Evolutionary conservation across 2,113 vertebrate genomes (phyloP), one percentile per base, ranked within the genome.

Genomic region (Xiphorhynchus elegans): DNA sequence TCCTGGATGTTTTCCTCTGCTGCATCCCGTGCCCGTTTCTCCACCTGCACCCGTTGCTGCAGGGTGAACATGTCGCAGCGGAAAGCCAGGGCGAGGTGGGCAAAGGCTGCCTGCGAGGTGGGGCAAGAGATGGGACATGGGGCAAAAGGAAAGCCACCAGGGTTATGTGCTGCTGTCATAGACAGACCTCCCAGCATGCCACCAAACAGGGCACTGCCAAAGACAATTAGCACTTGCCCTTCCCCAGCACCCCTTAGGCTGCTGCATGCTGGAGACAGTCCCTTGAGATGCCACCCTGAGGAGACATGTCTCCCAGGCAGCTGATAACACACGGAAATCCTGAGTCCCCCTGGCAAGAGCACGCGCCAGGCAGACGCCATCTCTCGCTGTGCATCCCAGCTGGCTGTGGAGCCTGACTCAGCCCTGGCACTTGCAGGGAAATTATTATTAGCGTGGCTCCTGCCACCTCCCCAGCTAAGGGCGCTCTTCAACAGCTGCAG

Each of bases 1-100:
- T 98, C 97, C 86, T 98, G 98, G 87, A 99, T 94, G 93, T 99
- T 99, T 85, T 98, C 98, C 94, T 99, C 99, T 0, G 98, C 98
- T 21, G 98, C 95, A 10, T 99, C 97, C 49, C 98, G 96, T 4
- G 98, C 98, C 5, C 98, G 98, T 83, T 98, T 98, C 96, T 99
- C 98, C 8, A 98, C 98, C 96, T 98, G 98, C 84, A 99, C 96
- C 67, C 99, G 96, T 47, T 98, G 98, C 87, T 90, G 98, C 96
- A 99, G 96, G 9, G 99, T 99, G 98, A 98, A 98, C 90, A 97
- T 77, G 33, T 99, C 99, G 1, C 98, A 98, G 90, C 98, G 96
- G 90, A 98, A 98, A 17, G 98, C 98, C 97, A 99, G 89, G 37
- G 98, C 85, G 1, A 99, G 98, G 96, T 98, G 98, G 75, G 97